A percentile compares a stretch with the other conserved stretches of the same genome.
Evolutionary conservation across 2,797 vertebrate species (phyloP).

Genomic region (Darevskia mixta): DNA sequence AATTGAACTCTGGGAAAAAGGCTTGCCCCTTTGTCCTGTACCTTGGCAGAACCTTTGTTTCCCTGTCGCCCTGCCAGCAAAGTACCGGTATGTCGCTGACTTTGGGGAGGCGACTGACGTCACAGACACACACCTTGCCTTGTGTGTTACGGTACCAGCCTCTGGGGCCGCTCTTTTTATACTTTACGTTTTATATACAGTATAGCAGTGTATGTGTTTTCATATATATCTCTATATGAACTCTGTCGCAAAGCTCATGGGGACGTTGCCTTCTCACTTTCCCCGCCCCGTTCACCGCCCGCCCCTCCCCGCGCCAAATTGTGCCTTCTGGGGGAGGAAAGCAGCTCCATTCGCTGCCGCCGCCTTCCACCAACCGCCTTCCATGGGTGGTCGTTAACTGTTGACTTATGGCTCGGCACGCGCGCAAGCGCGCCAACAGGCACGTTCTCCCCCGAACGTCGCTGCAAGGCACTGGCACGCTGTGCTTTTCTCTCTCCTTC

Average conservation of each 20-base stretch:
- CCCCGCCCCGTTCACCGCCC: background rate
- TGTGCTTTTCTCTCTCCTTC: background rate
- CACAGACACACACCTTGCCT: background rate
- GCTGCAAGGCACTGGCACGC: background rate
- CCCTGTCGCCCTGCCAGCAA: constrained; percentile 7
- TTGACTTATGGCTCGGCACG: accelerated
- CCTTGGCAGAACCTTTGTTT: constrained; percentile 27
- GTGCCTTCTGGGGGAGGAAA: background rate
- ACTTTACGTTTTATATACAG: too few relatives aligned
- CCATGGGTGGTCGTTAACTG: background rate
- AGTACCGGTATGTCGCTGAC: background rate
- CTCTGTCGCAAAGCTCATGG: background rate
- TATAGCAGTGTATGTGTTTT: background rate
- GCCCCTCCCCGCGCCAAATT: background rate
- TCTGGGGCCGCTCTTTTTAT: background rate
- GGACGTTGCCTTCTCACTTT: background rate
- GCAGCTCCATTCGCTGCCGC: background rate
- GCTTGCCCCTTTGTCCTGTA: background rate
- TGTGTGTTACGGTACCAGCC: background rate
- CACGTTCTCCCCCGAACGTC: constrained; percentile 13
- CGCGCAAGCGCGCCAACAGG: background rate
- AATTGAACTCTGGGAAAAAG: background rate
- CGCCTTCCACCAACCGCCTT: background rate
- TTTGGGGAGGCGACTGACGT: constrained; percentile 17
- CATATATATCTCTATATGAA: background rate